Evolutionary conservation across 1,140 invertebrate genomes (phyloP).

Genomic region (Subanguina moxae): DNA sequence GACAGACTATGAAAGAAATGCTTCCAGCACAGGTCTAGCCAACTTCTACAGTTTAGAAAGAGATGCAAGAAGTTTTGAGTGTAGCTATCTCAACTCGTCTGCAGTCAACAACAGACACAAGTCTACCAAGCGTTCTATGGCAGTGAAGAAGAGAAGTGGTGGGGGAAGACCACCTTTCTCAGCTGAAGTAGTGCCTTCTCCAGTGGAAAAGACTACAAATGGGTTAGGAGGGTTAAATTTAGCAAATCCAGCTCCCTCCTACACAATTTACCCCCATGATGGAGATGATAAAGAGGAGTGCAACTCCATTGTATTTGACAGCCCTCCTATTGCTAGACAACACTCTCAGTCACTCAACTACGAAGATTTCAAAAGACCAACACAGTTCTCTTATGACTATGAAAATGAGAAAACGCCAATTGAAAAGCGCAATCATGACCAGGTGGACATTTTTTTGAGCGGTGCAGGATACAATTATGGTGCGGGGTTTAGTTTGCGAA

Average conservation of each 20-base stretch:
- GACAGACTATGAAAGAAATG: neutral
- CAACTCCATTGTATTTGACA: no score
- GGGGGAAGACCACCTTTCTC: neutral
- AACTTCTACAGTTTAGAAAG: neutral
- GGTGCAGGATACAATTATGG: no score
- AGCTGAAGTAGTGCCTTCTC: neutral
- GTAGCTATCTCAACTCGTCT: neutral
- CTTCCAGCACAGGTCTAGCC: neutral
- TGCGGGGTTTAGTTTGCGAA: slow-evolving; percentile 31
- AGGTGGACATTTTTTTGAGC: no score
- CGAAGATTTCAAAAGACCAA: neutral
- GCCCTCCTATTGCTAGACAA: neutral
- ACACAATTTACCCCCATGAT: no score
- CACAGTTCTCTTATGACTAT: neutral
- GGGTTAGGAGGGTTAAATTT: no score
- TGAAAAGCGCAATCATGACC: no score
- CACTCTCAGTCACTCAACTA: neutral
- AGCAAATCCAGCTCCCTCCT: no score
- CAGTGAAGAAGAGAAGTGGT: neutral
- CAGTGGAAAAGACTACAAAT: neutral
- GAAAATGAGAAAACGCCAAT: neutral
- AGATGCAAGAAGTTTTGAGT: neutral
- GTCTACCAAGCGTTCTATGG: neutral
- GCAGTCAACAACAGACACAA: neutral
- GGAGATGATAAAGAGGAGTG: no score